These are phyloP conservation scores for Lobophora halterata DNA, from an alignment of 2,888 invertebrate species.

Conservation along the genomic window DNA sequence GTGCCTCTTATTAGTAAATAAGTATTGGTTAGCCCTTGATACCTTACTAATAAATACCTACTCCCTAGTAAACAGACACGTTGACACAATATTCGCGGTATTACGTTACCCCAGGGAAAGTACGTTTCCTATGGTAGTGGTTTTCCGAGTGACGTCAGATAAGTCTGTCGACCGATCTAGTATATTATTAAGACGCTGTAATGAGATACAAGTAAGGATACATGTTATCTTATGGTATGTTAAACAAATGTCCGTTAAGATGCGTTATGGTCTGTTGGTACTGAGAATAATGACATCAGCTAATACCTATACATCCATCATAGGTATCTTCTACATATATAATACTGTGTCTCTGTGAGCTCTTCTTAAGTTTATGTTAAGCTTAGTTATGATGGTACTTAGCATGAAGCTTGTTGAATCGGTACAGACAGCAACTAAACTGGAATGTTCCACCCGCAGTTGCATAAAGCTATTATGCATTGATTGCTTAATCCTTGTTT, in stretches of 20 bases:
- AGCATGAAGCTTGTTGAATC: conserved; percentile 16
- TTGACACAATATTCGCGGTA: conserved; percentile 35
- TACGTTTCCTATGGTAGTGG: conserved; percentile 29
- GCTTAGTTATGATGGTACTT: too few species aligned
- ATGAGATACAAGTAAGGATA: conserved; percentile 11
- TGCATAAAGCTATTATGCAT: conserved; percentile 18
- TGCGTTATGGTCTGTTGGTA: conserved; percentile 4
- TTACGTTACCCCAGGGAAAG: conserved; percentile 35
- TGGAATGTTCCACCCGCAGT: conserved; percentile 11
- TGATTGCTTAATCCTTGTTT: conserved; percentile 22
- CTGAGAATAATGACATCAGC: conserved; percentile 16
- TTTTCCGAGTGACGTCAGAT: conserved; percentile 28
- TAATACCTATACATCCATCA: conserved; percentile 2
- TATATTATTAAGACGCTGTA: conserved; percentile 17
- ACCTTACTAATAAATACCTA: conserved; percentile 20
- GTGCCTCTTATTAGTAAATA: background rate
- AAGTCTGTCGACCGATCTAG: too few species aligned
- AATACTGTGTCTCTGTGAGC: background rate
- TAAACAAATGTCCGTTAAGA: conserved; percentile 7
- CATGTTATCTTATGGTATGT: background rate
- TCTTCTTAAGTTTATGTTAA: too few species aligned
- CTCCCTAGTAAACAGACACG: conserved; percentile 29
- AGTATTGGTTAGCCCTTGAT: background rate
- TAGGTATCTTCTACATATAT: background rate
- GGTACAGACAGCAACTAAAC: conserved; percentile 17